Percentiles rank a stretch among this genome's conserved stretches.
These are phyloP conservation scores for Amphiprion clarkii DNA, from an alignment of 2,797 vertebrate genomes.

Conservation along the genomic window DNA sequence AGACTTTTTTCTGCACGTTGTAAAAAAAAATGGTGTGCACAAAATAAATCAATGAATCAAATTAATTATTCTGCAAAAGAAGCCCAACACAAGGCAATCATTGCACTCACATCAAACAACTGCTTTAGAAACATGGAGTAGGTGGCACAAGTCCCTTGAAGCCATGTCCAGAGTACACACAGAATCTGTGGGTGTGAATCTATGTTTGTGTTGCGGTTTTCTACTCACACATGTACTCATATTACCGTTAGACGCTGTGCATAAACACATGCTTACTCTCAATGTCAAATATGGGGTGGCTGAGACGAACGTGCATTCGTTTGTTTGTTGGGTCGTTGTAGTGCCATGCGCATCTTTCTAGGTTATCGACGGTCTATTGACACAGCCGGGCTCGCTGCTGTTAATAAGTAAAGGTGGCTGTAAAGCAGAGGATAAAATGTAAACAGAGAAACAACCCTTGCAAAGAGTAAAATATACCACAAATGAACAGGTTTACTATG, in stretches of 20 bases:
- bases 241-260: neutral
- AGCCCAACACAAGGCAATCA: slow-evolving; percentile 2
- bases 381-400: slow-evolving; percentile 59
- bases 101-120: slow-evolving; percentile 47
- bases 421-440: slow-evolving; percentile 7
- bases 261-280: neutral
- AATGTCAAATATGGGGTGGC: neutral
- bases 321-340: slow-evolving; percentile 26
- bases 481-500: neutral
- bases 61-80: slow-evolving; percentile 17
- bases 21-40: neutral
- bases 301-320: slow-evolving; percentile 3
- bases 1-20: neutral
- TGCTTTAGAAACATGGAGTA: slow-evolving; percentile 60
- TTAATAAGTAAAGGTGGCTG: neutral
- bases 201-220: slow-evolving; percentile 38
- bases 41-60: neutral
- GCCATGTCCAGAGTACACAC: slow-evolving; percentile 10
- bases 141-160: slow-evolving; percentile 47
- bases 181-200: slow-evolving; percentile 50
- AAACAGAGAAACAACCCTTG: slow-evolving; percentile 2
- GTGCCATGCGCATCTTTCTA: slow-evolving; percentile 25
- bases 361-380: slow-evolving; percentile 60
- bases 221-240: slow-evolving; percentile 20
- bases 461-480: neutral